Evolutionary conservation across 2,888 invertebrate genomes (phyloP), one percentile per base, ranked within the genome.

Genomic region (Loripinus fragilis): DNA sequence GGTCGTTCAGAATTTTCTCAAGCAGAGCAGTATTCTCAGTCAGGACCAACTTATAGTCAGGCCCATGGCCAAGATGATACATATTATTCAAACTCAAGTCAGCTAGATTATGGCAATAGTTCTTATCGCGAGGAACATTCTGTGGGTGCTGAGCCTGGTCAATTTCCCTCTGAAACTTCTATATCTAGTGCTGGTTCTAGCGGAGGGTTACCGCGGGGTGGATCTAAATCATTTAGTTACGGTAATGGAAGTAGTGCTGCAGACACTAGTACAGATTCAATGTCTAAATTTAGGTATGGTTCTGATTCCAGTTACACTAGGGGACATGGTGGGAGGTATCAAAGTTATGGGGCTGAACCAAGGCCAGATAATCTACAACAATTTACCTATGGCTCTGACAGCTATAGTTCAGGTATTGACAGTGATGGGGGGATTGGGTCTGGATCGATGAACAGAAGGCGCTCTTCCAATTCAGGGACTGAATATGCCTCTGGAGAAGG

Each of bases 321-420:
- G 67, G 70, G n/a, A 23, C 60, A 30, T 3, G 45, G 69, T 35
- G 45, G 48, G 30, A 74, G 60, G 60, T 67, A 69, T 45, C 70
- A 74, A 41, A 71, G 77, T 33, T 33, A 71, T 60, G 70, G 67
- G 33, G 15, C 38, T 8, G 80, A 78, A 23, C 7, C 67, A 15
- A 69, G 76, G 25, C 42, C 75, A 23, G 42, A 64, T 38, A 60
- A 60, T 69, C 76, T 78, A 41, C 80, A 80, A 74, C 78, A 80
- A 71, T 80, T 75, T 70, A 76, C 78, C 20, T 80, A 78, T 72
- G 72, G 78, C 12, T 76, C 78, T 12, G 80, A 80, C 33, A 74
- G 71, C 17, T 77, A 71, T 41, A 68, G 71, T 66, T 73, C 76
- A 41, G 68, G 74, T 48, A 78, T 75, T n/a, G 78, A 69, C 20